Base-by-base conservation (phyloP, 2,888 invertebrate species). In the Villa cingulata region DNA sequence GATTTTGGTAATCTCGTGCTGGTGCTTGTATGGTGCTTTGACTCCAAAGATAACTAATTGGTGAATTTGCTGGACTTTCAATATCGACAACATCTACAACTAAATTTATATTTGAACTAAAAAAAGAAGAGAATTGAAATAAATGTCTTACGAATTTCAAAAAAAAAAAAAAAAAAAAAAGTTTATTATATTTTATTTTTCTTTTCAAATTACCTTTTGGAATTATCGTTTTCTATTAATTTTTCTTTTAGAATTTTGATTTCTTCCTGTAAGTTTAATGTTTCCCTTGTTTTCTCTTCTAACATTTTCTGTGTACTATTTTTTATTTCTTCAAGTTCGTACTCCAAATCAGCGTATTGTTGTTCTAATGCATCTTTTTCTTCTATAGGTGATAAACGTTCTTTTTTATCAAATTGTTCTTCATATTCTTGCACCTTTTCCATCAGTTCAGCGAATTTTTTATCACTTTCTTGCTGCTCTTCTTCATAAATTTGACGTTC, bases 341-440 rank as follows among this genome's bases (percentile, higher is more conserved):
- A 75, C 63, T 85, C 84, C 15, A 85, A 67, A 57, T 83, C 81
- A 1, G 75, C 73, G 55, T 81, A 80, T 67, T 83, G 77, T 57
- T 80, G 78, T 63, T 86, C 87, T 51, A 83, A 71, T 59, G 76
- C 75, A 46, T 74, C 76, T 48, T 76, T 77, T 69, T 88, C 88
- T 59, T 82, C 82, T 54, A 88, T 86, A n/a, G 86, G 77, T 15
- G 85, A 82, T 50, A 88, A 70, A 18, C 78, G 69, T 7, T 72
- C 72, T 52, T 67, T 70, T 49, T 74, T 71, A 52, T 75, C 74
- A 62, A 81, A 81, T 62, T 84, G 80, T 47, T 85, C 82, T 63
- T 86, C 86, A 60, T 86, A 87, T 58, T 85, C 87, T n/a, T 76
- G 74, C 59, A 88, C 82, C 66, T 85, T 84, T 20, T 73, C 71